These are phyloP conservation scores for Diploptera punctata DNA, from an alignment of 2,888 invertebrate genomes.

Conservation along the genomic window DNA sequence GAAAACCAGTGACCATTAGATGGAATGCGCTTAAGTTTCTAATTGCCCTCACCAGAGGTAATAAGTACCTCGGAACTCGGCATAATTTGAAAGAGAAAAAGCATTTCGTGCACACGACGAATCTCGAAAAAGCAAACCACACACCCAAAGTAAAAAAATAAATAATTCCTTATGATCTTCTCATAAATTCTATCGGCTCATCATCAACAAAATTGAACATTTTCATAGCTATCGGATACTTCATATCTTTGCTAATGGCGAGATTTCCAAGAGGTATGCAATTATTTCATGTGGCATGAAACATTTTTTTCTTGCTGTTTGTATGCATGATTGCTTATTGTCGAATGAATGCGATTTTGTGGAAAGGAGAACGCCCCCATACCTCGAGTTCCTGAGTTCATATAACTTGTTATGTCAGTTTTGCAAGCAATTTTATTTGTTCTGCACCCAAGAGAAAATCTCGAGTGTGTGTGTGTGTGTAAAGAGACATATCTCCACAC, in stretches of 20 bases:
- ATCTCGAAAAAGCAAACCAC: not conserved
- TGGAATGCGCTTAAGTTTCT: slow-evolving; percentile 21
- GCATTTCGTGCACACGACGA: slow-evolving; percentile 25
- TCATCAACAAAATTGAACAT: not conserved
- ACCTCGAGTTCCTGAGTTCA: too few species aligned
- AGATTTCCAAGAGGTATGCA: slow-evolving; percentile 18
- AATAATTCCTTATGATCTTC: not conserved
- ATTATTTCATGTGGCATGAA: slow-evolving; percentile 3
- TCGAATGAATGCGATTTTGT: not conserved
- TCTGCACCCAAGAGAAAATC: too few species aligned
- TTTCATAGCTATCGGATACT: slow-evolving; percentile 8
- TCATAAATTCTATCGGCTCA: not conserved
- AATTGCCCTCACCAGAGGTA: slow-evolving; percentile 19
- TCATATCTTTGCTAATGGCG: slow-evolving; percentile 26
- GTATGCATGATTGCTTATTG: not conserved
- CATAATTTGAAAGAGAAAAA: slow-evolving; percentile 23
- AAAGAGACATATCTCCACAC: too few species aligned
- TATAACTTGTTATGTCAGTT: too few species aligned
- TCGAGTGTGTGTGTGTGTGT: too few species aligned
- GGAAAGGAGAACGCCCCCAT: too few species aligned
- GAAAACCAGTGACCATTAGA: slow-evolving; percentile 27
- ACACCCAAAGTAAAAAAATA: not conserved
- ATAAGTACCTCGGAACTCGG: slow-evolving; percentile 30
- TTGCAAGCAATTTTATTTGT: too few species aligned
- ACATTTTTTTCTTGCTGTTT: not conserved